A percentile compares a stretch with the other conserved stretches of the same genome.
phyloP scores from a whole-genome alignment of 2,797 vertebrate species.

The Rhinichthys osculus region DNA sequence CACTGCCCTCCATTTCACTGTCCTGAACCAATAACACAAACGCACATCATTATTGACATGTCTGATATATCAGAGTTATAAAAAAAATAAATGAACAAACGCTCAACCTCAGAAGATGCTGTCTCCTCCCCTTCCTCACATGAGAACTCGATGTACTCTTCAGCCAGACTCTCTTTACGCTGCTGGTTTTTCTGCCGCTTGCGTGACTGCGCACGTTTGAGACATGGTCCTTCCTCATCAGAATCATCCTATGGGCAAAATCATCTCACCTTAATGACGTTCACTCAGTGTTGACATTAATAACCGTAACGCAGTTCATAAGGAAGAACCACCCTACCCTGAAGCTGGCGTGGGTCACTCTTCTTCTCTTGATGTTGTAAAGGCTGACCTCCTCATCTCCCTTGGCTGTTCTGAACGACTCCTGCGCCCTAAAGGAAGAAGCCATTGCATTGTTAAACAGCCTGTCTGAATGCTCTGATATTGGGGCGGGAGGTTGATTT shows the following conservation, averaged over 20 bases:
- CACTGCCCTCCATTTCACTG: slow-evolving; percentile 79
- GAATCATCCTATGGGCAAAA: slow-evolving; percentile 82
- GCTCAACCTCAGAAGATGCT: slow-evolving; percentile 77
- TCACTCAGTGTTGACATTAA: neutral
- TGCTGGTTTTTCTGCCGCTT: slow-evolving; percentile 66
- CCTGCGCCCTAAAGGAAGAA: slow-evolving; percentile 79
- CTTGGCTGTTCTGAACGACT: slow-evolving; percentile 83
- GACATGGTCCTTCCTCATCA: slow-evolving; percentile 76
- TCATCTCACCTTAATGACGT: neutral
- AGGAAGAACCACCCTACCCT: slow-evolving; percentile 65
- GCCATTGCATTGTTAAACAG: neutral
- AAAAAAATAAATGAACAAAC: neutral
- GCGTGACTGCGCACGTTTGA: slow-evolving; percentile 71
- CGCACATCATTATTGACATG: neutral
- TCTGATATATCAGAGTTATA: neutral
- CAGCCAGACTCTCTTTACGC: slow-evolving; percentile 69
- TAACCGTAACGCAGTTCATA: neutral
- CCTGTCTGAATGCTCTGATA: neutral
- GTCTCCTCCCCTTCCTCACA: slow-evolving; percentile 90
- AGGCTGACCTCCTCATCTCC: slow-evolving; percentile 89
- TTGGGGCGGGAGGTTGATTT: too few relatives aligned
- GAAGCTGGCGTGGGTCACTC: slow-evolving; percentile 78
- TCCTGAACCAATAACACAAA: slow-evolving; percentile 67
- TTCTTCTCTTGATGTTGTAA: slow-evolving; percentile 85
- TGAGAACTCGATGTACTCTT: slow-evolving; percentile 81